A percentile compares a stretch with the other conserved stretches of the same genome.
Evolutionary conservation across 2,888 invertebrate genomes (phyloP).

Genomic region (Hemithea aestivaria): DNA sequence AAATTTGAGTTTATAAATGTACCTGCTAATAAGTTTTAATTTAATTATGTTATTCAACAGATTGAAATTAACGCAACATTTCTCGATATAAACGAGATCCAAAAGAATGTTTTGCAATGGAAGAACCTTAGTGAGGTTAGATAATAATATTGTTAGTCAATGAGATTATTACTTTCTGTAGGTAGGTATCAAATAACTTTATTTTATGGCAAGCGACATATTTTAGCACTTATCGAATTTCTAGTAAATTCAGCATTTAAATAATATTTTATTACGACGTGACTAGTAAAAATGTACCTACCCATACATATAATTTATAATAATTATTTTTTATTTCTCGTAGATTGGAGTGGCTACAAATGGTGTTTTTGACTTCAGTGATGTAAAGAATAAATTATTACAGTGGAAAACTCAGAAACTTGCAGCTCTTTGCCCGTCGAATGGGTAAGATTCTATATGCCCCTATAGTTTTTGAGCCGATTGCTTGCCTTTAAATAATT

Average conservation of each 20-base stretch:
- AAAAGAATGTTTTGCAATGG: constrained; percentile 66
- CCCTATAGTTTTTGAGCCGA: not conserved
- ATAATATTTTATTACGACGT: too few species aligned
- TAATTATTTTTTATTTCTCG: constrained; percentile 16
- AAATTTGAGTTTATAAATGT: too few species aligned
- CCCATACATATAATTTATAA: too few species aligned
- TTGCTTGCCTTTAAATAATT: too few species aligned
- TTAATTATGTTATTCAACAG: constrained; percentile 35
- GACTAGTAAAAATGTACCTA: too few species aligned
- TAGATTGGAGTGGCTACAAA: constrained; percentile 61
- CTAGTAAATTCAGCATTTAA: too few species aligned
- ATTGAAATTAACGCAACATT: constrained; percentile 57
- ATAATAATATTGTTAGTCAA: too few species aligned
- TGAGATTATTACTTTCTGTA: too few species aligned
- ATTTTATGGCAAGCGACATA: too few species aligned
- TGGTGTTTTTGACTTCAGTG: constrained; percentile 66
- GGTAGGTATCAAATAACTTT: too few species aligned
- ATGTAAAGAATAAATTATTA: constrained; percentile 69
- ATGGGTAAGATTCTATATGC: constrained; percentile 46
- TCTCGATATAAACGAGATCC: constrained; percentile 59
- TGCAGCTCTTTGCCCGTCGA: constrained; percentile 62
- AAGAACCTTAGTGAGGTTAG: constrained; percentile 69
- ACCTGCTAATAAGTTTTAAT: not conserved
- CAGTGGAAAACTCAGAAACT: constrained; percentile 74
- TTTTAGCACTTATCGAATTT: too few species aligned